Base-by-base conservation (phyloP, 2,888 invertebrate genomes). In the Trichogramma dendrolimi region DNA sequence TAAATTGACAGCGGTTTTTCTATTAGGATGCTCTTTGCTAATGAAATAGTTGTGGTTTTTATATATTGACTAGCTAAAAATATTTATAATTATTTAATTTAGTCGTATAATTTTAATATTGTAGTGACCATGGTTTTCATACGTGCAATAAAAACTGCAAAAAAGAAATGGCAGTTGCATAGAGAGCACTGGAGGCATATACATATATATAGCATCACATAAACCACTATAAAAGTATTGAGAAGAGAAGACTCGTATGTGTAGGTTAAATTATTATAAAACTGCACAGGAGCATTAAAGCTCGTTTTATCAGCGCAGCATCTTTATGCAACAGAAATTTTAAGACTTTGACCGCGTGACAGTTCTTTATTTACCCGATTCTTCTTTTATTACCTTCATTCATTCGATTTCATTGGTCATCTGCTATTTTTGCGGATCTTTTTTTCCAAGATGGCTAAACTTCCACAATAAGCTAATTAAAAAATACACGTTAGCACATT, bases 401-500 rank as follows among this genome's bases (percentile, higher is more conserved):
- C 65, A 51, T 62, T 59, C 54, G 61, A 55, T 61, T 63, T 63
- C 55, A 63, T 63, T 55, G 59, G 59, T 61, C 61, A 57, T 59
- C 61, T 52, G 59, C 46, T 51, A 42, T 60, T 38, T 58, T 2
- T 27, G 27, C 27, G 27, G 27, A 44, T 43, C 55, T 6, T 55
- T 47, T 60, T 27, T 42, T 48, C 52, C 38, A 10, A 41, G 38
- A 8, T 41, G 14, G 4, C 54, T 27, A 27, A 27, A 27, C 27
- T 27, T 27, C 27, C 27, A 27, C 27, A 27, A 27, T 27, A 27
- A 48, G 55, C 53, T 65, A 65, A 65, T 65, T 65, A 63, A 65
- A 63, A 65, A 65, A 63, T 65, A 63, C 57, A 56, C 54, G 55
- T 46, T 56, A 53, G 61, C 65, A 61, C 40, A 57, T 58, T 65